Base-by-base conservation (phyloP, 2,113 vertebrate species). In the Etheostoma spectabile region DNA sequence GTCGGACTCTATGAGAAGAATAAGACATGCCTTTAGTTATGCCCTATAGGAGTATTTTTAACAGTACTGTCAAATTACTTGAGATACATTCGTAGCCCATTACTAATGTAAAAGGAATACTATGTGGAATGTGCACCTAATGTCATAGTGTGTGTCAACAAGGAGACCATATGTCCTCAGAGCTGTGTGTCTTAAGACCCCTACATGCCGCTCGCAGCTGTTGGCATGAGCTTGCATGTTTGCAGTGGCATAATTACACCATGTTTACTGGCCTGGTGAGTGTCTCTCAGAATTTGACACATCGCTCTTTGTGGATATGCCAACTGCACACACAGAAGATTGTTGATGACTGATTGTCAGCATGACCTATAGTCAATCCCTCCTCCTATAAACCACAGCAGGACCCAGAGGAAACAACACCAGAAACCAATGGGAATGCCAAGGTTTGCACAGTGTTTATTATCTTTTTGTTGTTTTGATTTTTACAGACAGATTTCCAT, bases 201-300 rank as follows among this genome's bases (percentile, higher is more conserved):
- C 49, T 38, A 49, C 52, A 59, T 70, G 77, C 30, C 42, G 59
- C 71, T 59, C 4, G 7, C 71, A 70, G 83, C 74, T 75, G 69
- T 51, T 81, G 64, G 69, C 66, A 45, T 24, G 19, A 62, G 71
- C 30, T 6, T 18, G 19, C 45, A 61, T 11, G 3, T 72, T 77
- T 16, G 2, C n/a, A 83, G 62, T 62, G 46, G 38, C 51, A 80
- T 87, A 83, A 83, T 83, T 79, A 72, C 53, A 72, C 49, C 69
- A 68, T 85, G 86, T 73, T 67, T 84, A 57, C 15, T 57, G 64
- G 77, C 24, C 65, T 59, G 35, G 51, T 80, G 71, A 79, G 62
- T 30, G 38, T 78, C 73, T 76, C 70, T 72, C 35, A 51, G 33
- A 77, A 72, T 74, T 1, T 68, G 35, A 80, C 71, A 74, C 57